phyloP scores from a whole-genome alignment of 2,113 vertebrate genomes.

The Nothobranchius kuhntae region DNA sequence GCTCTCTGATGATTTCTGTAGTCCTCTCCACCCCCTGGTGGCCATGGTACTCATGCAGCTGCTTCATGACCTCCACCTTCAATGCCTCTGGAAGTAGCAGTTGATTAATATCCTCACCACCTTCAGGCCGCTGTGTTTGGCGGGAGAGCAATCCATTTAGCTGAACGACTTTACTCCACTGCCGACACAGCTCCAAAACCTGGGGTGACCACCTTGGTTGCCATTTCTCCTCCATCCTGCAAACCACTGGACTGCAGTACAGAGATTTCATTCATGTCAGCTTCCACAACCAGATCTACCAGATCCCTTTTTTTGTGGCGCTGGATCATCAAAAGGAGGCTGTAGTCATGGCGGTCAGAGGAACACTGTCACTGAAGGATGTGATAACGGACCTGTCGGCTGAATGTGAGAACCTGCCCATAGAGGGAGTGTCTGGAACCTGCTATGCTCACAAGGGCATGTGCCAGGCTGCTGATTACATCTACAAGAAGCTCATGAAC shows the following conservation, averaged over 20 bases:
- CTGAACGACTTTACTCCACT: too few species aligned
- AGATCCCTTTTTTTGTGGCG: constrained; percentile 95
- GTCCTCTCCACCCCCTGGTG: too few species aligned
- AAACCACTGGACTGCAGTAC: constrained; percentile 90
- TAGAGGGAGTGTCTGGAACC: constrained; percentile 86
- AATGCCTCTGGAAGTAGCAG: too few species aligned
- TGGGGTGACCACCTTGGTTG: constrained; percentile 85
- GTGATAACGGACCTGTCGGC: constrained; percentile 93
- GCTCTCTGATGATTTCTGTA: too few species aligned
- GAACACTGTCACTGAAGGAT: constrained; percentile 95
- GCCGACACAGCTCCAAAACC: too few species aligned
- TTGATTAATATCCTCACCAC: too few species aligned
- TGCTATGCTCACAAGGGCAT: constrained; percentile 96
- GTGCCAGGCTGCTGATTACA: constrained; percentile 88
- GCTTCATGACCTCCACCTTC: too few species aligned
- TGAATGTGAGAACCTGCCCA: constrained; percentile 86
- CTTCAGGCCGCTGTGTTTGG: too few species aligned
- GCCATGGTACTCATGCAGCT: too few species aligned
- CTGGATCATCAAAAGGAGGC: constrained; percentile 94
- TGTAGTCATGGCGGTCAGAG: constrained; percentile 91
- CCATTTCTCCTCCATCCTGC: constrained; percentile 90
- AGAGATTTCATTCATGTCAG: constrained; percentile 94
- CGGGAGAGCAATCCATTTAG: too few species aligned
- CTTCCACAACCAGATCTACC: constrained; percentile 97
- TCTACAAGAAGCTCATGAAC: constrained; percentile 87